Evolutionary conservation across 53 echinoderm and acorn worm genomes (phyloP).

Genomic region (Mesocentrotus franciscanus): DNA sequence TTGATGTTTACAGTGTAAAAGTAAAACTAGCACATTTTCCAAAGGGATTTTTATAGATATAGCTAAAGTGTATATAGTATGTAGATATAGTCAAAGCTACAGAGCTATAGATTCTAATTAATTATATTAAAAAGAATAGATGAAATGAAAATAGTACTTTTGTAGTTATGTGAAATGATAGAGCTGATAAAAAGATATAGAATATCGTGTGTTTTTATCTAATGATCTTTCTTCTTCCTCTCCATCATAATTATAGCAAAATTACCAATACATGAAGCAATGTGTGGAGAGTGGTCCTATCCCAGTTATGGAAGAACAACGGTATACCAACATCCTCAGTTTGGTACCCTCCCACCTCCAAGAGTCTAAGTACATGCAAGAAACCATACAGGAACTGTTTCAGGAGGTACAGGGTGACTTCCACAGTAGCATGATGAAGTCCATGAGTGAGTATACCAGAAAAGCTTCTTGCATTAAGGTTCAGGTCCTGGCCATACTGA

Average conservation of each 20-base stretch:
- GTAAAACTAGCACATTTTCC: neutral
- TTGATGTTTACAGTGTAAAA: neutral
- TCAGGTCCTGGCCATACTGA: no score
- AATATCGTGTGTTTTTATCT: neutral
- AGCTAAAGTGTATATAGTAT: no score
- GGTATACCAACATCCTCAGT: constrained; percentile 81
- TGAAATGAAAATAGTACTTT: neutral
- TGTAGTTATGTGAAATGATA: neutral
- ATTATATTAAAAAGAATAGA: neutral
- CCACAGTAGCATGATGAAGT: constrained; percentile 89
- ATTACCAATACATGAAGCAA: constrained; percentile 95
- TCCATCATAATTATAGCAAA: constrained; percentile 79
- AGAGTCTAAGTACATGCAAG: constrained; percentile 74
- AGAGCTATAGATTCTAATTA: neutral
- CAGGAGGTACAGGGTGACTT: constrained; percentile 85
- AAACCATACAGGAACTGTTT: constrained; percentile 83
- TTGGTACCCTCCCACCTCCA: constrained; percentile 81
- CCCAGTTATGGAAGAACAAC: constrained; percentile 79
- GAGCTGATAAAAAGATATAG: neutral
- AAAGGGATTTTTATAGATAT: no score
- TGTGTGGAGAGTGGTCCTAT: constrained; percentile 96
- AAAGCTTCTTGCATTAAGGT: neutral
- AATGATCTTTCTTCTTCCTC: neutral
- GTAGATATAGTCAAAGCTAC: neutral
- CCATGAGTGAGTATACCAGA: constrained; percentile 82